These are phyloP conservation scores for Elanus axillaris DNA, from an alignment of 2,113 vertebrate species.

Conservation along the genomic window DNA sequence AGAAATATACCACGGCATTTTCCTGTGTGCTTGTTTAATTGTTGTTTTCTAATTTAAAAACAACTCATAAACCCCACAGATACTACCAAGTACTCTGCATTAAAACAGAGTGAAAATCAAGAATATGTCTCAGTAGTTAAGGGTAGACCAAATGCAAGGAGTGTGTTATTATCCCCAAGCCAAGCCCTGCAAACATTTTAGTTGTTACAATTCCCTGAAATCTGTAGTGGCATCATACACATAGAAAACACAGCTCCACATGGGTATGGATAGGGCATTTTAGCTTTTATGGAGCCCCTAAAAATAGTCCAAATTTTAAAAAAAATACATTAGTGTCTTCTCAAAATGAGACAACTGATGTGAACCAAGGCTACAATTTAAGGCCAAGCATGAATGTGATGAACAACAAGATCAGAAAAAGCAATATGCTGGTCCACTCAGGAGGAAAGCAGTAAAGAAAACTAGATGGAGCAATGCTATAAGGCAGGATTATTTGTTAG, in stretches of 20 bases:
- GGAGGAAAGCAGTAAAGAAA: not conserved
- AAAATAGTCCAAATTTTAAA: not conserved
- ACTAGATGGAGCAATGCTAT: not conserved
- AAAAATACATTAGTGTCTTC: not conserved
- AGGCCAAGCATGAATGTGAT: not conserved
- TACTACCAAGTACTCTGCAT: not conserved
- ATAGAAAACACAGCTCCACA: not conserved
- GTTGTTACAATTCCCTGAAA: not conserved
- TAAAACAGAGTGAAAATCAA: not conserved
- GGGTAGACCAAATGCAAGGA: not conserved
- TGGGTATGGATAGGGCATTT: not conserved
- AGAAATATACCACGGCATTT: not conserved
- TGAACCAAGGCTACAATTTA: not conserved
- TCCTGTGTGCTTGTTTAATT: not conserved
- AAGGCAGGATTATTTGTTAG: not conserved
- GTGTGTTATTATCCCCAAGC: not conserved
- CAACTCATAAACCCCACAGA: not conserved
- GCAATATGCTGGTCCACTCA: not conserved
- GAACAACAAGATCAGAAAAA: not conserved
- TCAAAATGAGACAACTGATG: not conserved
- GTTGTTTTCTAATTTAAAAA: not conserved
- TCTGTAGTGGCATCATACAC: not conserved
- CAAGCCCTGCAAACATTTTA: not conserved
- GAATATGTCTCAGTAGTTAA: not conserved
- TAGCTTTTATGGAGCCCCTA: not conserved